Base-by-base conservation (phyloP, 1,140 invertebrate genomes). In the Heliconius hewitsoni region DNA sequence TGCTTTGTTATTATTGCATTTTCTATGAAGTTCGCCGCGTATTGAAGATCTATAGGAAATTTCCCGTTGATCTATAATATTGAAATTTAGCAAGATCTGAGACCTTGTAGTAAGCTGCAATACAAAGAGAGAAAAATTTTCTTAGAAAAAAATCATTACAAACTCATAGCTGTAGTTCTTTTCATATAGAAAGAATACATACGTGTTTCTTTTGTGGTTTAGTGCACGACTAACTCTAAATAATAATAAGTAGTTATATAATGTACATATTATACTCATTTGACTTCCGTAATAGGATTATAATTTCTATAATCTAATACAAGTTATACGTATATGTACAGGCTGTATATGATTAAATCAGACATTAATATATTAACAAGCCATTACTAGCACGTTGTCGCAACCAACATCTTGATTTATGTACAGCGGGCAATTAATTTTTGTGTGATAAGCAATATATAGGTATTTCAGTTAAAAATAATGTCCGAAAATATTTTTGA, bases 381-480 rank as follows among this genome's bases (percentile, higher is more conserved):
- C 74, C 74, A 75, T 75, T 60, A 60, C 23, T 37, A 42, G 37
- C 55, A 37, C 55, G 27, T 30, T 66, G 74, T 75, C 74, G 60
- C 74, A 60, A 76, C 37, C 42, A 76, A n/a, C 75, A 71, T 76
- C 75, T 76, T 79, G 78, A 79, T 79, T 79, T 79, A 79, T 79
- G 73, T 34, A 39, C 3, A 77, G 11, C 50, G 34, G 60, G 52
- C 73, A 79, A 77, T 79, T 79, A 75, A 79, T 79, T 78, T 78
- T 78, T 79, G 73, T 66, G n/a, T 46, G 73, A 79, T 79, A 79
- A 79, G 73, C 78, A 34, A 79, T 75, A 79, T 79, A 74, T 74
- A 71, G 71, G 50, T 74, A 71, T 75, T 70, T 73, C 46, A 71
- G 46, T 71, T 55, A 60, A 79, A 79, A 71, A 55, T 60, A 57